These are phyloP conservation scores for Drosophila seclusa DNA, from an alignment of 2,888 invertebrate species.

Conservation along the genomic window DNA sequence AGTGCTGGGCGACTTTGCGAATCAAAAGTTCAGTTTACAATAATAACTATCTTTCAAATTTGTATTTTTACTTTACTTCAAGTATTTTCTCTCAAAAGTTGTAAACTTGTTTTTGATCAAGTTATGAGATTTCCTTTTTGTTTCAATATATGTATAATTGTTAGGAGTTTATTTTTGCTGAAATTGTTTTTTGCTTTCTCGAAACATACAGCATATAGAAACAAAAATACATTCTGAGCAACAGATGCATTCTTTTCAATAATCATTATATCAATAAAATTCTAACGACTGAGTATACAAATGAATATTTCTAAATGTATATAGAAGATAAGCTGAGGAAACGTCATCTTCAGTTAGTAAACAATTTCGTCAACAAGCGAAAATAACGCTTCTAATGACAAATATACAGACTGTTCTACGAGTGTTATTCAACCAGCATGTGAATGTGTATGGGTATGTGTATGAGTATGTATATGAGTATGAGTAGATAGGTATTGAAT, in stretches of 20 bases:
- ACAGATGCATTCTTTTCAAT: neutral
- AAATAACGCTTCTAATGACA: neutral
- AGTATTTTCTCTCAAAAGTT: neutral
- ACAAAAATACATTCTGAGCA: conserved; percentile 3
- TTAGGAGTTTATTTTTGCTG: neutral
- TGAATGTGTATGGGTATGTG: neutral
- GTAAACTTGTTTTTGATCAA: neutral
- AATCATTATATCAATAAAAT: neutral
- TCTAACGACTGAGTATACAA: neutral
- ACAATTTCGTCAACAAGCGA: neutral
- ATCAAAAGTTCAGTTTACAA: neutral
- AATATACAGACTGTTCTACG: neutral
- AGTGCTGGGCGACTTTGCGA: neutral
- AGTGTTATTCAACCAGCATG: neutral
- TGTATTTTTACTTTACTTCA: neutral
- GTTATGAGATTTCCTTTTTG: neutral
- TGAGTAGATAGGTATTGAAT: neutral
- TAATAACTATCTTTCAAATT: neutral
- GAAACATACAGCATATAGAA: neutral
- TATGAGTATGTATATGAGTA: neutral
- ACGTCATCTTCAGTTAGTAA: neutral
- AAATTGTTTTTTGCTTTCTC: neutral
- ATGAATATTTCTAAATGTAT: neutral
- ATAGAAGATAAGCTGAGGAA: neutral
- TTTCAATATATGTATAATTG: too few species aligned